Conservation (phyloP, 2,888 invertebrate species). For the Ceraclea dissimilis region DNA sequence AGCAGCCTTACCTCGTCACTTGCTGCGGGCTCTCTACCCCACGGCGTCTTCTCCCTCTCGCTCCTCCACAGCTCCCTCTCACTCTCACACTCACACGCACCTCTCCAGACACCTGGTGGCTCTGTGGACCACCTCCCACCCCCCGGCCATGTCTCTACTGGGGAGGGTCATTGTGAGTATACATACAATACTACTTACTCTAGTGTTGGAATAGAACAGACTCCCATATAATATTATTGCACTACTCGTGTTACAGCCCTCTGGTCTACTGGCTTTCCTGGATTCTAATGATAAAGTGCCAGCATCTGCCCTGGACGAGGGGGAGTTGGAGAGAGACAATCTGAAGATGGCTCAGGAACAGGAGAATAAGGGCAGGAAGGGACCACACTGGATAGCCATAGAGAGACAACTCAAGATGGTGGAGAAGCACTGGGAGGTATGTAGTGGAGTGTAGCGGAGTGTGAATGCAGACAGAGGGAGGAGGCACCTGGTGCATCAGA, state of each 20-base stretch:
- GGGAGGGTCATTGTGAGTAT: conserved; percentile 73
- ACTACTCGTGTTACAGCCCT: conserved; percentile 61
- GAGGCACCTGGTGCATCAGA: not conserved
- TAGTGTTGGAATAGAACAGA: no score
- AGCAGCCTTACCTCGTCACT: conserved; percentile 89
- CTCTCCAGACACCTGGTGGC: conserved; percentile 87
- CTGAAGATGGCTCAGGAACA: conserved; percentile 86
- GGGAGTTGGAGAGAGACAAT: conserved; percentile 80
- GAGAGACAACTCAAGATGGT: conserved; percentile 67
- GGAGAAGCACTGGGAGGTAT: conserved; percentile 75
- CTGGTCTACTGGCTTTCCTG: conserved; percentile 81
- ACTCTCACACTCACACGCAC: conserved; percentile 42
- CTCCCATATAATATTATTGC: not conserved
- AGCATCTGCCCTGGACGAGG: conserved; percentile 60
- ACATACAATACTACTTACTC: not conserved
- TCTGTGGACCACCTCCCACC: conserved; percentile 93
- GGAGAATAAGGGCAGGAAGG: conserved; percentile 53
- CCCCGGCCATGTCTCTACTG: conserved; percentile 80
- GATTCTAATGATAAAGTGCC: conserved; percentile 84
- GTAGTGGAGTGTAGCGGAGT: no score
- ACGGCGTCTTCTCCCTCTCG: conserved; percentile 73
- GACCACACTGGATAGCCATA: conserved; percentile 63
- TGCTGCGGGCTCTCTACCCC: conserved; percentile 84
- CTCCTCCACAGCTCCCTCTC: not conserved
- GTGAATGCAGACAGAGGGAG: no score